Conservation (phyloP, 2,797 vertebrate species). For the Adelosebastes latens region DNA sequence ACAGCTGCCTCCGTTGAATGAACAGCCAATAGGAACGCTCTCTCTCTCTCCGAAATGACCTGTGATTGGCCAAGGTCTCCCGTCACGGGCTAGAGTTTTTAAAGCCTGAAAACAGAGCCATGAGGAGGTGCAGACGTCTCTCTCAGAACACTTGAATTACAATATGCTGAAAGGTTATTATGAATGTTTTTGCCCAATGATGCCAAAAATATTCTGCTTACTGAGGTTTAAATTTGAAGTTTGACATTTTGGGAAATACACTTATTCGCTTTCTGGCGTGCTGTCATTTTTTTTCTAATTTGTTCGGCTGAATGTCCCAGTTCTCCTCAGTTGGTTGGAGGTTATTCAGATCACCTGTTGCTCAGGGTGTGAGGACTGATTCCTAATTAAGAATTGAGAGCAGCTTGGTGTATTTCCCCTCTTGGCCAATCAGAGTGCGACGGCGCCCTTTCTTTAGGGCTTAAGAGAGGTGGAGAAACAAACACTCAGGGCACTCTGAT, state of each 20-base stretch:
- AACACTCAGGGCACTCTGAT: not conserved
- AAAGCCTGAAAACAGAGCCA: too few species aligned
- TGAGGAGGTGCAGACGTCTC: too few species aligned
- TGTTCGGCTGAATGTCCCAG: not conserved
- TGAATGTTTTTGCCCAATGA: too few species aligned
- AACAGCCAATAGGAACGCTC: too few species aligned
- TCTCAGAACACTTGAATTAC: too few species aligned
- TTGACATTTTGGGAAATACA: not conserved
- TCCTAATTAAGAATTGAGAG: not conserved
- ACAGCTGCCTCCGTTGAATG: too few species aligned
- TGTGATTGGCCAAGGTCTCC: too few species aligned
- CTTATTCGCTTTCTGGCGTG: not conserved
- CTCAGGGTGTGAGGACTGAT: too few species aligned
- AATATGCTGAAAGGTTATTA: too few species aligned
- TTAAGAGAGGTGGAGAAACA: not conserved
- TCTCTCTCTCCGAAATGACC: too few species aligned
- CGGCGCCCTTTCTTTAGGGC: rapidly evolving
- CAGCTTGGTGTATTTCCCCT: not conserved
- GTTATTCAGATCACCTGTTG: not conserved
- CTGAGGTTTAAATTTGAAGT: not conserved
- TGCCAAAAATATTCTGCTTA: too few species aligned
- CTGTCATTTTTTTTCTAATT: not conserved
- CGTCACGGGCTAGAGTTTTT: too few species aligned
- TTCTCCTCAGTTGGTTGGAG: not conserved
- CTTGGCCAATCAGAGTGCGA: not conserved